Percentiles rank a stretch among this genome's conserved stretches.
These are phyloP conservation scores for Perizoma flavofasciatum DNA, from an alignment of 2,888 invertebrate genomes.

Conservation along the genomic window DNA sequence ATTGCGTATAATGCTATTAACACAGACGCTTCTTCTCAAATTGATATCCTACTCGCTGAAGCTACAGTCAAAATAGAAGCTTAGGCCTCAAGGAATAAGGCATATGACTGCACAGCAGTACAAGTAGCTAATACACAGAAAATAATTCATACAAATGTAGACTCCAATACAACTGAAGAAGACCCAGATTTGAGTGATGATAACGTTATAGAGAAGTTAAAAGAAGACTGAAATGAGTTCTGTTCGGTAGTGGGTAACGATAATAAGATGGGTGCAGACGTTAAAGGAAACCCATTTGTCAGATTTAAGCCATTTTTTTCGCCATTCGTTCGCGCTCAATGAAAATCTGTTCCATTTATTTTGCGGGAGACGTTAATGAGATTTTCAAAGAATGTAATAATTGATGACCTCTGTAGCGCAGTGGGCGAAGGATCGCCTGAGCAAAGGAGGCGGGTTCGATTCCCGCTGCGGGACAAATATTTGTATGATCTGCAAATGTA, in stretches of 20 bases:
- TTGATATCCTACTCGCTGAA: conserved; percentile 73
- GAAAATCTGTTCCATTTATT: conserved; percentile 83
- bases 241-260: conserved; percentile 82
- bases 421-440: too few species aligned
- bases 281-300: conserved; percentile 84
- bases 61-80: conserved; percentile 52
- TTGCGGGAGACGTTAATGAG: conserved; percentile 69
- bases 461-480: too few species aligned
- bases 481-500: too few species aligned
- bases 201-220: conserved; percentile 56
- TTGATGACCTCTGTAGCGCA: too few species aligned
- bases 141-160: conserved; percentile 45
- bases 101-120: conserved; percentile 40
- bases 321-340: conserved; percentile 75
- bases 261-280: conserved; percentile 84
- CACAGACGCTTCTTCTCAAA: conserved; percentile 84
- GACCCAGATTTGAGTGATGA: conserved; percentile 45
- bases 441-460: too few species aligned
- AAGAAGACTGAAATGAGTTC: conserved; percentile 79
- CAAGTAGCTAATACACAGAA: conserved; percentile 47
- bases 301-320: conserved; percentile 81
- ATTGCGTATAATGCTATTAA: conserved; percentile 84
- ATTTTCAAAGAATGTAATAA: conserved; percentile 53
- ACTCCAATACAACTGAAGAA: conserved; percentile 41
- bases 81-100: conserved; percentile 41